Percentiles rank a stretch among this genome's conserved stretches.
Evolutionary conservation across 1,140 invertebrate genomes (phyloP).

Genomic region (Drosophila teissieri): DNA sequence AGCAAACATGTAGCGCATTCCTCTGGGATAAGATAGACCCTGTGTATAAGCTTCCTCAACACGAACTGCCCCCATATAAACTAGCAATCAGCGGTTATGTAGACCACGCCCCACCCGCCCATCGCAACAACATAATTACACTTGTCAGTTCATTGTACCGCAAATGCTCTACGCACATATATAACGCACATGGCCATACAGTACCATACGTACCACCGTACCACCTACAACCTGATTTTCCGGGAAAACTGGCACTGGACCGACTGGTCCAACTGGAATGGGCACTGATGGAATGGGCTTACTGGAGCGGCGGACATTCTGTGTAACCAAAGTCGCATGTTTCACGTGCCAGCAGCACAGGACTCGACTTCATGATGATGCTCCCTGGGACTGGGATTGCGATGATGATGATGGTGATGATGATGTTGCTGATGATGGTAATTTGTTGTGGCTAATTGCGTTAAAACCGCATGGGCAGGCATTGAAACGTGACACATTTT

Average conservation of each 20-base stretch:
- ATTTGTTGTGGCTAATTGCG: conserved; percentile 79
- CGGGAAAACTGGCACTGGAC: background rate
- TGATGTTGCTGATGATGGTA: conserved; percentile 59
- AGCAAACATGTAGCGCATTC: background rate
- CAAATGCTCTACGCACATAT: conserved; percentile 50
- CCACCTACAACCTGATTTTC: conserved; percentile 1
- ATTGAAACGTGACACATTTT: conserved; percentile 78
- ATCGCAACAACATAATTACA: conserved; percentile 71
- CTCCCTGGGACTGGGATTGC: background rate
- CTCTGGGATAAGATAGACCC: background rate
- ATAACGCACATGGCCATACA: conserved; percentile 14
- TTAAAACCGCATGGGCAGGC: conserved; percentile 71
- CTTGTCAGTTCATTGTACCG: conserved; percentile 81
- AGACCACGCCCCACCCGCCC: conserved; percentile 34
- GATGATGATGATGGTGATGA: conserved; percentile 17
- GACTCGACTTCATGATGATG: conserved; percentile 33
- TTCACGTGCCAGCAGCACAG: conserved; percentile 60
- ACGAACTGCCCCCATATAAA: conserved; percentile 60
- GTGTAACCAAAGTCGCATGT: conserved; percentile 61
- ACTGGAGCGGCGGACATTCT: conserved; percentile 30
- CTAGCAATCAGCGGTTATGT: conserved; percentile 77
- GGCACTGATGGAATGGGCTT: conserved; percentile 26
- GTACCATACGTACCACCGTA: too few relatives aligned
- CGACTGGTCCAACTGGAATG: too few relatives aligned
- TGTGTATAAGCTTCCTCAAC: conserved; percentile 13